These are phyloP conservation scores for Desmodus rotundus DNA, from an alignment of 2,113 vertebrate genomes.

Conservation along the genomic window DNA sequence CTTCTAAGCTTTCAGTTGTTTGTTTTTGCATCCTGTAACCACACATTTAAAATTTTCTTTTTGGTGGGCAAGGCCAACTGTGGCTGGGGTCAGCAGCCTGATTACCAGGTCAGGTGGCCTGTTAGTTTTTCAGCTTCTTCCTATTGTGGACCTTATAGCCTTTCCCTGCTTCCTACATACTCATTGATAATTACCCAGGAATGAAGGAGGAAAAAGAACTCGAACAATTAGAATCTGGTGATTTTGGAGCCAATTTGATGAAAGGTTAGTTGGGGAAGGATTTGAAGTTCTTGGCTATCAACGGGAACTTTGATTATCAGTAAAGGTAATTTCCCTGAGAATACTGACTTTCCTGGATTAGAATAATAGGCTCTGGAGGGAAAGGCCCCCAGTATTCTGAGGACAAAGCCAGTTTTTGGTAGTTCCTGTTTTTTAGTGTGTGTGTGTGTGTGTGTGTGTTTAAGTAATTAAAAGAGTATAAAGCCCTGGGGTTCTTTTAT, in stretches of 20 bases:
- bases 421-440: background rate
- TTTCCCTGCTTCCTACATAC: background rate
- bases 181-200: background rate
- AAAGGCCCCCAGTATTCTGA: background rate
- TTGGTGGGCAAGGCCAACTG: background rate
- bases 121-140: background rate
- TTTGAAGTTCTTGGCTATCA: background rate
- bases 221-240: background rate
- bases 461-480: slow-evolving; percentile 52
- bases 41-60: background rate
- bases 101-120: background rate
- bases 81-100: background rate
- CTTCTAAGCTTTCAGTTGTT: background rate
- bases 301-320: background rate
- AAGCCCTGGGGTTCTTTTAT: slow-evolving; percentile 41
- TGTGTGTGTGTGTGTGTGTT: background rate
- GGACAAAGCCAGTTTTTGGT: background rate
- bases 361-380: background rate
- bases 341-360: background rate
- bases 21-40: background rate
- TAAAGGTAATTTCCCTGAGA: background rate
- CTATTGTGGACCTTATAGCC: background rate
- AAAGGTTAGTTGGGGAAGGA: background rate
- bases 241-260: background rate
- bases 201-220: background rate